phyloP scores from a whole-genome alignment of 1,140 invertebrate genomes.

The Battus philenor region DNA sequence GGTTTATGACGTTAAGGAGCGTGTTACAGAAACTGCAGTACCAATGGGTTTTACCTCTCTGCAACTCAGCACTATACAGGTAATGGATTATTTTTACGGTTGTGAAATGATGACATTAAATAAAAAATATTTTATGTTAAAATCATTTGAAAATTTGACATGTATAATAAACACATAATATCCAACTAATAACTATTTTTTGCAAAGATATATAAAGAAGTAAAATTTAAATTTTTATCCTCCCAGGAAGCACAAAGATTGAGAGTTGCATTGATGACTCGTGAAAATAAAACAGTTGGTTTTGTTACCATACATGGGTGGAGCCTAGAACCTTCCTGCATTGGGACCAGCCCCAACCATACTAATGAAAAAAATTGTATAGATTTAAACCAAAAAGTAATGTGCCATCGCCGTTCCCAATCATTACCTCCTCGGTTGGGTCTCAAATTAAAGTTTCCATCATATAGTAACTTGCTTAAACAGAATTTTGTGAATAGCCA shows the following conservation, averaged over 20 bases:
- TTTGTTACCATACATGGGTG: conserved; percentile 90
- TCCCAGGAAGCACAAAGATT: conserved; percentile 77
- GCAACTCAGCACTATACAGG: conserved; percentile 77
- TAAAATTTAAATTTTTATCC: conserved; percentile 1
- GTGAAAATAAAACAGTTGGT: conserved; percentile 82
- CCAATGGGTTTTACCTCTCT: conserved; percentile 85
- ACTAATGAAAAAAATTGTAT: conserved; percentile 68
- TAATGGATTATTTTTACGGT: too few species aligned
- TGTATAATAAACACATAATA: too few species aligned
- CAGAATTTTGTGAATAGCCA: conserved; percentile 86
- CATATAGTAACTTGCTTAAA: conserved; percentile 71
- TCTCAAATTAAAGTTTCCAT: conserved; percentile 87
- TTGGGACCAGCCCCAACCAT: conserved; percentile 83
- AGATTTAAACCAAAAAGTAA: conserved; percentile 66
- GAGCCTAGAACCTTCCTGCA: conserved; percentile 86
- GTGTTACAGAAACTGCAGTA: conserved; percentile 88
- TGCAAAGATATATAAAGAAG: too few species aligned
- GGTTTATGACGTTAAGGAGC: conserved; percentile 91
- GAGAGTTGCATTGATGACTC: conserved; percentile 78
- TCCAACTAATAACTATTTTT: too few species aligned
- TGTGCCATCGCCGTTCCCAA: conserved; percentile 88
- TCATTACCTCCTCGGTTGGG: conserved; percentile 89
- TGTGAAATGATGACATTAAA: too few species aligned
- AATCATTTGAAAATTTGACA: too few species aligned
- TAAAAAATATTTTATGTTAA: too few species aligned